Evolutionary conservation across 2,113 vertebrate genomes (phyloP).

Genomic region (Mormyrus lacerda): DNA sequence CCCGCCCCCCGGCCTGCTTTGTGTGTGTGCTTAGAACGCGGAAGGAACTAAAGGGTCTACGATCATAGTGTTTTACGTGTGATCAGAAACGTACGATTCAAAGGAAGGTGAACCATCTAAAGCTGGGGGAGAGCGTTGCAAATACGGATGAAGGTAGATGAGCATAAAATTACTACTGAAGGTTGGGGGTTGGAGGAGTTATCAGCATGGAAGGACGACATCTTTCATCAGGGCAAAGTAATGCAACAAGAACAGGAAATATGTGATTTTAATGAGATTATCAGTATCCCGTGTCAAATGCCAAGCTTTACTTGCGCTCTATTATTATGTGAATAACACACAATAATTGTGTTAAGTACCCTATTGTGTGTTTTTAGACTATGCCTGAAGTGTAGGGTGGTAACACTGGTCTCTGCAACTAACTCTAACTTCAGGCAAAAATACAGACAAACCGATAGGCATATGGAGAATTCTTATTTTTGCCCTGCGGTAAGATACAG

Average conservation of each 20-base stretch:
- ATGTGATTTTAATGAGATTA: not conserved
- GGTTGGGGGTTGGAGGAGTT: not conserved
- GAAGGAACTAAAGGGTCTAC: not conserved
- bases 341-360: not conserved
- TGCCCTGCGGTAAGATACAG: slow-evolving; percentile 37
- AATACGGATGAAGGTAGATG: not conserved
- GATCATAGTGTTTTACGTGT: not conserved
- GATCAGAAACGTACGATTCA: not conserved
- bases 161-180: not conserved
- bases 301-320: not conserved
- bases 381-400: not conserved
- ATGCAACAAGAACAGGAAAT: not conserved
- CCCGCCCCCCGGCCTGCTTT: not conserved
- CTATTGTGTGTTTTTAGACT: not conserved
- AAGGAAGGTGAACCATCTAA: not conserved
- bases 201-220: not conserved
- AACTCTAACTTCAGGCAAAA: slow-evolving; percentile 15
- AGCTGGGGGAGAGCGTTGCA: not conserved
- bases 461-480: slow-evolving; percentile 36
- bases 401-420: not conserved
- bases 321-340: not conserved
- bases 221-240: not conserved
- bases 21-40: not conserved
- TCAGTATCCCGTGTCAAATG: not conserved
- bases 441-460: slow-evolving; percentile 35